These are phyloP conservation scores for Micronycteris hirsuta DNA, from an alignment of 2,113 vertebrate species.

Conservation along the genomic window DNA sequence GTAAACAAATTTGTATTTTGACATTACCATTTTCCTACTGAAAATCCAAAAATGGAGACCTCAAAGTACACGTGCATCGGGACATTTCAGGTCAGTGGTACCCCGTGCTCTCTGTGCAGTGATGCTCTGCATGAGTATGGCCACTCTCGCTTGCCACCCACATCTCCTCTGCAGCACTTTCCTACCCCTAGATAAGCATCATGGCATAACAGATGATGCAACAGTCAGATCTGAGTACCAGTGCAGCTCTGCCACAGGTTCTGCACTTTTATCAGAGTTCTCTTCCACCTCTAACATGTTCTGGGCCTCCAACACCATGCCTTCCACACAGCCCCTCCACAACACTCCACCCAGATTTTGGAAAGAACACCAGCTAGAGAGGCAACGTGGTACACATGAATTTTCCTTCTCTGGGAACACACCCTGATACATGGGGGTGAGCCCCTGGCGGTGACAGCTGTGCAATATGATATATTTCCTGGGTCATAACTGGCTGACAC, in stretches of 20 bases:
- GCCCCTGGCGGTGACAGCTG: not conserved
- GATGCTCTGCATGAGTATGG: not conserved
- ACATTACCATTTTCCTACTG: not conserved
- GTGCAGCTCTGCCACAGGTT: not conserved
- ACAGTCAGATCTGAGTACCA: not conserved
- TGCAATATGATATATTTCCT: not conserved
- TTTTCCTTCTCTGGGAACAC: not conserved
- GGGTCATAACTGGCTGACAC: not conserved
- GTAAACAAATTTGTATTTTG: not conserved
- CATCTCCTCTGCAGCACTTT: not conserved
- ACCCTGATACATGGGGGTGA: not conserved
- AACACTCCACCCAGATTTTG: not conserved
- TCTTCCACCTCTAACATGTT: not conserved
- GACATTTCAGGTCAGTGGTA: not conserved
- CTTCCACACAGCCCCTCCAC: not conserved
- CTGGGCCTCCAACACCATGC: not conserved
- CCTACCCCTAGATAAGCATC: not conserved
- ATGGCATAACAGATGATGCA: too few relatives aligned
- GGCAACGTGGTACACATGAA: rapidly evolving
- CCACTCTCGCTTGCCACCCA: not conserved
- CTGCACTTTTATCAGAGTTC: not conserved
- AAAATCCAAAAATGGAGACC: not conserved
- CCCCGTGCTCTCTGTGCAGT: not conserved
- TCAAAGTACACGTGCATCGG: not conserved
- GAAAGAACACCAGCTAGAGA: not conserved